Percentiles rank a stretch among this genome's conserved stretches.
Conservation (phyloP, 1,140 invertebrate genomes). For the Paraescarpia echinospica region DNA sequence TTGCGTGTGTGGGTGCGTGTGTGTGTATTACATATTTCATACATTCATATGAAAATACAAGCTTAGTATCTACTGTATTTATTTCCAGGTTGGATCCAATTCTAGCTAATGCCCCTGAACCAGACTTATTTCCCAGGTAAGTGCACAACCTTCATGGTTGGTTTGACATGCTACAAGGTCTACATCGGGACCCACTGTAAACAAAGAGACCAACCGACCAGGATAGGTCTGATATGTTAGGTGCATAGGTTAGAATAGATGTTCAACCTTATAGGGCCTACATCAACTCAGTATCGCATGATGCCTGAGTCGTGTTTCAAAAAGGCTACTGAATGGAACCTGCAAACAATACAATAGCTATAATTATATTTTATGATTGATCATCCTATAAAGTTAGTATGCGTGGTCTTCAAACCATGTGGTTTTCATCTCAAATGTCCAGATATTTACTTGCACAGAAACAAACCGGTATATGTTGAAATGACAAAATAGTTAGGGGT, state of each 20-base stretch:
- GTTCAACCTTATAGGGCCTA: background rate
- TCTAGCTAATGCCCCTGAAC: too few relatives aligned
- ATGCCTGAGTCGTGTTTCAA: background rate
- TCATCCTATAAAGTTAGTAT: background rate
- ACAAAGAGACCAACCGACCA: background rate
- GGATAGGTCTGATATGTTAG: background rate
- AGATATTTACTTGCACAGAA: too few relatives aligned
- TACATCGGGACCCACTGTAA: background rate
- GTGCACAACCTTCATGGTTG: background rate
- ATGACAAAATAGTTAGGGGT: too few relatives aligned
- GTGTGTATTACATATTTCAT: too few relatives aligned
- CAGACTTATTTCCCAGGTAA: too few relatives aligned
- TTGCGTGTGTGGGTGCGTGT: background rate
- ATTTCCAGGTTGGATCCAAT: too few relatives aligned
- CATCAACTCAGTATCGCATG: background rate
- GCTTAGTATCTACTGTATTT: too few relatives aligned
- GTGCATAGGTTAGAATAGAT: background rate
- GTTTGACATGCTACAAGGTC: background rate
- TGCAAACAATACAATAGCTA: background rate
- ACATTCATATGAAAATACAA: too few relatives aligned
- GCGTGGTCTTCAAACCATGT: too few relatives aligned
- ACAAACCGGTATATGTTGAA: too few relatives aligned
- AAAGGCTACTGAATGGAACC: background rate
- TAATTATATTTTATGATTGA: background rate
- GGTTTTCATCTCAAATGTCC: too few relatives aligned